phyloP scores from a whole-genome alignment of 2,888 invertebrate genomes.

The Epirrhoe tristata region DNA sequence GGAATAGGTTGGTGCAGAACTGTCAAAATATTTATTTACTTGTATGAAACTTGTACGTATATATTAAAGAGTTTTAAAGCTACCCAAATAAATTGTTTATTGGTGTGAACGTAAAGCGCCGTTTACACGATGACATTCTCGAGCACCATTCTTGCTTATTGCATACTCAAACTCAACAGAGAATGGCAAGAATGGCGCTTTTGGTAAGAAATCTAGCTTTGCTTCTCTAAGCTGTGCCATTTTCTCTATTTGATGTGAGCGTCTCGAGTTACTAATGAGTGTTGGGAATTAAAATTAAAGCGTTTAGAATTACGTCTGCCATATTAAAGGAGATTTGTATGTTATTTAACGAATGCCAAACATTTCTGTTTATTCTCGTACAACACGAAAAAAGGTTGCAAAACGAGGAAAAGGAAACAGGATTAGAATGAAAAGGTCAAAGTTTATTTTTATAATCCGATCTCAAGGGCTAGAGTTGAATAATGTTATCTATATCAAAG shows the following conservation, averaged over 20 bases:
- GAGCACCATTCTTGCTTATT: no score
- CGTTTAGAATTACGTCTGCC: constrained; percentile 33
- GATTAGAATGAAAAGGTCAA: background rate
- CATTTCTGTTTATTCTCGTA: constrained; percentile 7
- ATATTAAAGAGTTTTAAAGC: no score
- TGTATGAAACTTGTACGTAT: no score
- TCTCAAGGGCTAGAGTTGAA: background rate
- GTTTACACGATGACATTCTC: no score
- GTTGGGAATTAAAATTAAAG: constrained; percentile 30
- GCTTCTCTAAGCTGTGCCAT: constrained; percentile 9
- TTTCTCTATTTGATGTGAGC: constrained; percentile 33
- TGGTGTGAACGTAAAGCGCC: no score
- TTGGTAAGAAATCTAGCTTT: constrained; percentile 5
- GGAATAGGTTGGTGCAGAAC: no score
- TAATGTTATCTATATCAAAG: background rate
- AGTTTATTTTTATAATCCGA: background rate
- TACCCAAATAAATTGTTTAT: no score
- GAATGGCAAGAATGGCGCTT: no score
- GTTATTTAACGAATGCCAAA: constrained; percentile 8
- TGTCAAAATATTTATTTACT: no score
- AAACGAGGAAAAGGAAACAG: background rate
- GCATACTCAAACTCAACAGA: no score
- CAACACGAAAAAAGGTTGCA: background rate
- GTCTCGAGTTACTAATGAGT: constrained; percentile 28
- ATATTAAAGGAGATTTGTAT: constrained; percentile 15